A percentile compares a stretch with the other conserved stretches of the same genome.
phyloP scores from a whole-genome alignment of 2,113 vertebrate genomes.

The Puffinus mauretanicus region DNA sequence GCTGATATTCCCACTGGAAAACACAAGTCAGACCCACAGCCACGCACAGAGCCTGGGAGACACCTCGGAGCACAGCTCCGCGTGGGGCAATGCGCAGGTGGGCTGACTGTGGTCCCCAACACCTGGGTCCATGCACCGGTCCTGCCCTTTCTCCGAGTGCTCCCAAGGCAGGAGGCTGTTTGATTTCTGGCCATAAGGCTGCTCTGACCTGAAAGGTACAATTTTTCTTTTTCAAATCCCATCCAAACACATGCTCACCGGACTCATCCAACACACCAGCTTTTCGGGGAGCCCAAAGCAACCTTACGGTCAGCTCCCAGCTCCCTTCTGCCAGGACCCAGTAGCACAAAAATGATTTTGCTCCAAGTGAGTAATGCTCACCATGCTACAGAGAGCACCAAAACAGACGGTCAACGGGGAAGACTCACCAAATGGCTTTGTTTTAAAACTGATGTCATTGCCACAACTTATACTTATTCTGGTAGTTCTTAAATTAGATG shows the following conservation, averaged over 20 bases:
- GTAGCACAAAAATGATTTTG: neutral
- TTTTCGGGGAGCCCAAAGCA: neutral
- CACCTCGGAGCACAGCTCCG: neutral
- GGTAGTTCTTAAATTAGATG: neutral
- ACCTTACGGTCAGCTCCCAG: neutral
- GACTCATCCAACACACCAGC: neutral
- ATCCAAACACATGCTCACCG: neutral
- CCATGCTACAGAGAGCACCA: neutral
- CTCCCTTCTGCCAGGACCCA: neutral
- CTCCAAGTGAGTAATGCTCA: neutral
- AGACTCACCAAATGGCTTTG: neutral
- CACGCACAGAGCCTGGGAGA: neutral
- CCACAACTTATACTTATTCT: neutral
- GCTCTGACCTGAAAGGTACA: neutral
- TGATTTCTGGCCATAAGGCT: neutral
- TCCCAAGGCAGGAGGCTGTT: neutral
- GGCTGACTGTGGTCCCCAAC: fast-evolving
- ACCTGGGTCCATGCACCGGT: neutral
- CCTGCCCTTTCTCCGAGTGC: neutral
- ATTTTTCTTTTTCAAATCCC: neutral
- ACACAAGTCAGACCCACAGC: neutral
- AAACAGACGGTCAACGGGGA: neutral
- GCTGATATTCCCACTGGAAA: neutral
- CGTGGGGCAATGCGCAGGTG: fast-evolving
- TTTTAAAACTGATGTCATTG: neutral